Percentiles rank a stretch among this genome's conserved stretches.
Conservation (phyloP, 2,888 invertebrate genomes). For the Synergus itoensis region DNA sequence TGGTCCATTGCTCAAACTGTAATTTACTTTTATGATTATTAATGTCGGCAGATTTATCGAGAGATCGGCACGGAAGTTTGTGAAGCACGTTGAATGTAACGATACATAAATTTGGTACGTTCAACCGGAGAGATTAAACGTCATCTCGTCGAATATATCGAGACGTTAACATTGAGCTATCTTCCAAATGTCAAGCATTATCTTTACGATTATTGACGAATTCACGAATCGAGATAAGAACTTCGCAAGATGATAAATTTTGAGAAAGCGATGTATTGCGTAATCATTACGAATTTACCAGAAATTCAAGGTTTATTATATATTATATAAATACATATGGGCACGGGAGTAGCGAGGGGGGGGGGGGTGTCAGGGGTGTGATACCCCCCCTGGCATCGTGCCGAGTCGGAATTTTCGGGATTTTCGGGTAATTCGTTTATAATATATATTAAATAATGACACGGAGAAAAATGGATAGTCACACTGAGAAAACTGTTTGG, state of each 20-base stretch:
- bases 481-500: too few relatives aligned
- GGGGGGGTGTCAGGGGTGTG: too few relatives aligned
- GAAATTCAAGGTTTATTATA: too few relatives aligned
- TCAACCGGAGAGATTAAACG: slow-evolving; percentile 56
- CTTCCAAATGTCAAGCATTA: slow-evolving; percentile 14
- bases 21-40: slow-evolving; percentile 75
- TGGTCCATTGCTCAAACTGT: slow-evolving; percentile 67
- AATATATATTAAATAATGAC: too few relatives aligned
- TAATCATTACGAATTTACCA: too few relatives aligned
- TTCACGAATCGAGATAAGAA: slow-evolving; percentile 6
- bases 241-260: background rate
- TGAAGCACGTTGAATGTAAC: slow-evolving; percentile 41
- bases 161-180: background rate
- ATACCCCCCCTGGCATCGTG: too few relatives aligned
- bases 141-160: slow-evolving; percentile 25
- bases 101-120: slow-evolving; percentile 48
- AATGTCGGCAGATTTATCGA: slow-evolving; percentile 75
- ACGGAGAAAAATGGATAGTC: too few relatives aligned
- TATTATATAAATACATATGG: too few relatives aligned
- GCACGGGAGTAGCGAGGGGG: too few relatives aligned
- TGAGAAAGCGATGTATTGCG: background rate
- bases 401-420: too few relatives aligned
- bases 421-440: too few relatives aligned
- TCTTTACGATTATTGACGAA: slow-evolving; percentile 9
- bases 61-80: slow-evolving; percentile 69